phyloP scores from a whole-genome alignment of 2,113 vertebrate genomes.

The Chamaea fasciata region DNA sequence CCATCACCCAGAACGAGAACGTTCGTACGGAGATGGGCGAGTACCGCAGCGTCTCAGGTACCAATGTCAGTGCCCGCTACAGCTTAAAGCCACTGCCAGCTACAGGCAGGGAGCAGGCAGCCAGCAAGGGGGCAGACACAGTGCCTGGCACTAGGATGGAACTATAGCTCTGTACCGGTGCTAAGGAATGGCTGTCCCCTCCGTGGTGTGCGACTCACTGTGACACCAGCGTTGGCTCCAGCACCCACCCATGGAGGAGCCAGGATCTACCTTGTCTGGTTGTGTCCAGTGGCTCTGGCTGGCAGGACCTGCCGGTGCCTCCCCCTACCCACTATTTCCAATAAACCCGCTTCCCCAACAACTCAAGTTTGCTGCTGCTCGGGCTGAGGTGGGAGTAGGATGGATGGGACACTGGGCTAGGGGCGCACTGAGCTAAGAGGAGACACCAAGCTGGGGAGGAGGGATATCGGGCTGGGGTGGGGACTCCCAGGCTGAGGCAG shows the following conservation, averaged over 20 bases:
- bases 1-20: constrained; percentile 47
- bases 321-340: neutral
- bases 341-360: neutral
- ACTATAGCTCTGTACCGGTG: neutral
- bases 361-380: neutral
- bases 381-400: neutral
- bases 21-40: constrained; percentile 34
- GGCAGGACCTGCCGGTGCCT: neutral
- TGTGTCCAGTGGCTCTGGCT: neutral
- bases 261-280: neutral
- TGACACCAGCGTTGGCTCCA: neutral
- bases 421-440: neutral
- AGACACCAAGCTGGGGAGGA: neutral
- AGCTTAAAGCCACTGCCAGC: constrained; percentile 31
- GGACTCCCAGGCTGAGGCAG: neutral
- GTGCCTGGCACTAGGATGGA: rapidly evolving
- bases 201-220: neutral
- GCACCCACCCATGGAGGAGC: neutral
- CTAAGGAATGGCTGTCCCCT: neutral
- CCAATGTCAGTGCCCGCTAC: constrained; percentile 41
- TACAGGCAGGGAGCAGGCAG: neutral
- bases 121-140: neutral
- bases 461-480: neutral
- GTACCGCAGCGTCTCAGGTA: constrained; percentile 54
- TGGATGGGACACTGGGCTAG: neutral